Conservation (phyloP, 1,140 invertebrate species). For the Drosophila cardini region DNA sequence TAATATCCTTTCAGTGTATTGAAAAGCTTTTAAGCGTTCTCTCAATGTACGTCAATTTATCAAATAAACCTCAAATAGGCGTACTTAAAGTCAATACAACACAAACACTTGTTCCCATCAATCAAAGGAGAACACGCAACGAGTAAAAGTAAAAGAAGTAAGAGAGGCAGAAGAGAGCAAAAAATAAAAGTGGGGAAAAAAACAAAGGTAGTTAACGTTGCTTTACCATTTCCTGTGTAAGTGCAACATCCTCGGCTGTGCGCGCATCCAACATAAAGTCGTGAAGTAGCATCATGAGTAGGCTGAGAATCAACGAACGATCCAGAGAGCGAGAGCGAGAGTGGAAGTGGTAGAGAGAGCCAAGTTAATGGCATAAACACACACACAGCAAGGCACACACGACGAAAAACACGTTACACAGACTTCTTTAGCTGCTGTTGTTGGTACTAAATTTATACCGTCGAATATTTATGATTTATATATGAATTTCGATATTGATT, state of each 20-base stretch:
- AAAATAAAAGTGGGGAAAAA: no score
- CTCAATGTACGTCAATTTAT: constrained; percentile 9
- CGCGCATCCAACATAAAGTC: constrained; percentile 81
- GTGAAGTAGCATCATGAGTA: constrained; percentile 82
- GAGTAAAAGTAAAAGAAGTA: background rate
- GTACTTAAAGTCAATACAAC: constrained; percentile 21
- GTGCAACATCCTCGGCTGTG: constrained; percentile 78
- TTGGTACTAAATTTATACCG: constrained; percentile 39
- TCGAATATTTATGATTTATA: constrained; percentile 68
- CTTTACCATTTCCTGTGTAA: constrained; percentile 84
- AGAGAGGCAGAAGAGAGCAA: background rate
- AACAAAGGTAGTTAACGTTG: constrained; percentile 10
- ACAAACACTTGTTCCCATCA: constrained; percentile 28
- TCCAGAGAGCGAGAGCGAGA: constrained; percentile 44
- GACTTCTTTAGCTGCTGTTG: constrained; percentile 41
- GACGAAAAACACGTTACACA: constrained; percentile 70
- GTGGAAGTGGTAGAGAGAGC: constrained; percentile 4
- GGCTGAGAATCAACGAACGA: constrained; percentile 51
- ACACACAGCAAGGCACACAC: background rate
- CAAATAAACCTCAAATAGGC: constrained; percentile 6
- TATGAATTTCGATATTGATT: constrained; percentile 69
- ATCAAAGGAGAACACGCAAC: constrained; percentile 35
- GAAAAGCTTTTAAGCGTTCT: background rate
- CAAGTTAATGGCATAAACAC: constrained; percentile 24
- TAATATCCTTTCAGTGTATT: constrained; percentile 9